These are phyloP conservation scores for Hemicentrotus pulcherrimus DNA, from an alignment of 35 echinoderm and acorn worm genomes.

Conservation along the genomic window DNA sequence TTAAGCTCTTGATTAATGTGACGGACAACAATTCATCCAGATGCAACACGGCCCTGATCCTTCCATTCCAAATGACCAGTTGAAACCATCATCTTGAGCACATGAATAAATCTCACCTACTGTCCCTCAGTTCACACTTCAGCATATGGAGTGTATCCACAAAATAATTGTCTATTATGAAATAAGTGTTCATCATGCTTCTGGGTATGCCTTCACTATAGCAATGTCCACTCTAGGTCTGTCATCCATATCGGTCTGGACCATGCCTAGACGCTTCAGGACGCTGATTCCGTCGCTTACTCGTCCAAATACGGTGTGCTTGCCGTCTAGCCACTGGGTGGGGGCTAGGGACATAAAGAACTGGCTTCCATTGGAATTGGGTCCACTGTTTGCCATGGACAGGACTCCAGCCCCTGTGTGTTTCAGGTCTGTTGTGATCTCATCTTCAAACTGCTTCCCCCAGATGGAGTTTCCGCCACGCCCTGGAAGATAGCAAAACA, in stretches of 20 bases:
- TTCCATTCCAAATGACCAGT: not conserved
- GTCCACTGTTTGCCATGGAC: slow-evolving; percentile 98
- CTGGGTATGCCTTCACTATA: slow-evolving; percentile 82
- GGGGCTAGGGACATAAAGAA: slow-evolving; percentile 95
- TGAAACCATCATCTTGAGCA: too few relatives aligned
- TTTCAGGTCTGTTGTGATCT: slow-evolving; percentile 80
- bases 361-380: slow-evolving; percentile 96
- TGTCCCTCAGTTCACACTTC: not conserved
- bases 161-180: not conserved
- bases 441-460: slow-evolving; percentile 87
- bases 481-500: slow-evolving; percentile 59
- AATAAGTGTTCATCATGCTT: not conserved
- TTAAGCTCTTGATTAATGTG: not conserved
- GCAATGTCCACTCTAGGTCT: slow-evolving; percentile 82
- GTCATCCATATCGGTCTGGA: slow-evolving; percentile 83
- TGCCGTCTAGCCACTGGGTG: slow-evolving; percentile 84
- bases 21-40: not conserved
- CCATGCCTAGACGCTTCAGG: slow-evolving; percentile 87
- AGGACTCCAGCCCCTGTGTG: slow-evolving; percentile 92
- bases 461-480: slow-evolving; percentile 91
- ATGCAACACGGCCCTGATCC: not conserved
- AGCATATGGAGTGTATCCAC: not conserved
- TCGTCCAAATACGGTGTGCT: slow-evolving; percentile 90
- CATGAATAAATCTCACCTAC: too few relatives aligned
- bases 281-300: slow-evolving; percentile 72